Evolutionary conservation across 2,888 invertebrate species (phyloP).

Genomic region (Sinelater perroti): DNA sequence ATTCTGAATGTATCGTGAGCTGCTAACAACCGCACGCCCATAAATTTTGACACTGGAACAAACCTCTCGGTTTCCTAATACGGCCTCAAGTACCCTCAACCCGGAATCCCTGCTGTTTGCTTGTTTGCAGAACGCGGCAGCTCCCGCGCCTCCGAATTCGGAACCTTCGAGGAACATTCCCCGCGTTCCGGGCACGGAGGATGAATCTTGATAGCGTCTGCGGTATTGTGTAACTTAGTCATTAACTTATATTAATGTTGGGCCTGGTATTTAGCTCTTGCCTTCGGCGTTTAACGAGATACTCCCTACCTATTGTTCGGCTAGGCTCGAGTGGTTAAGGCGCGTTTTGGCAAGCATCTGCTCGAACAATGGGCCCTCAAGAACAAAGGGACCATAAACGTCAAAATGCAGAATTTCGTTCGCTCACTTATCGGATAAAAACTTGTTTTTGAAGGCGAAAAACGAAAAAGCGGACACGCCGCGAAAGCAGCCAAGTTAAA

Average conservation of each 20-base stretch:
- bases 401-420: no score
- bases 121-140: not conserved
- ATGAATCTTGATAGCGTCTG: slow-evolving; percentile 32
- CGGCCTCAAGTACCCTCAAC: no score
- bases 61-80: no score
- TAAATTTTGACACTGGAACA: no score
- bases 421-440: no score
- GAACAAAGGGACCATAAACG: slow-evolving; percentile 18
- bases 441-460: no score
- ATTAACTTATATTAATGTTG: slow-evolving; percentile 46
- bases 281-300: slow-evolving; percentile 39
- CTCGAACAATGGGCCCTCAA: slow-evolving; percentile 15
- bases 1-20: no score
- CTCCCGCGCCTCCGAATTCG: not conserved
- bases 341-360: slow-evolving; percentile 14
- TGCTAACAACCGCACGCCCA: no score
- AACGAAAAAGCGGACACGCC: no score
- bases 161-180: slow-evolving; percentile 14
- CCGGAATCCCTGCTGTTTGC: no score
- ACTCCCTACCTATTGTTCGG: slow-evolving; percentile 38
- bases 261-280: slow-evolving; percentile 40
- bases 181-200: slow-evolving; percentile 20
- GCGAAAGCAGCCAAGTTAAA: no score
- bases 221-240: slow-evolving; percentile 44
- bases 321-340: slow-evolving; percentile 27